Percentiles rank a stretch among this genome's conserved stretches.
Evolutionary conservation across 2,797 vertebrate genomes (phyloP).

Genomic region (Thalassophryne amazonica): DNA sequence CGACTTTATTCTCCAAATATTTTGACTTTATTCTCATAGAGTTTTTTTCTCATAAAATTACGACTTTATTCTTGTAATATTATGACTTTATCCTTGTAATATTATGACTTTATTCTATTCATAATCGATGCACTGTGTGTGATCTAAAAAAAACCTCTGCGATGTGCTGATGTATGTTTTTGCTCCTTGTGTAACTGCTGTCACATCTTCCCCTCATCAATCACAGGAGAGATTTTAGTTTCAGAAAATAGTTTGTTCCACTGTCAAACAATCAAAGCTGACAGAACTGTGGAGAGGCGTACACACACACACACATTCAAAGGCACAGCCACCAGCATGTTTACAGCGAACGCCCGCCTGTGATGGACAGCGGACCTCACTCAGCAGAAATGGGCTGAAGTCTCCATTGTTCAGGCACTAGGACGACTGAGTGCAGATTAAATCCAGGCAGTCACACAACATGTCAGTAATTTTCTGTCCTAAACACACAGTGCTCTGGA

Average conservation of each 20-base stretch:
- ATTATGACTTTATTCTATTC: no score
- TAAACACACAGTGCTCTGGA: conserved; percentile 47
- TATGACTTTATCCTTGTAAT: no score
- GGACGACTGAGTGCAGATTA: conserved; percentile 55
- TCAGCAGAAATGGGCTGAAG: conserved; percentile 42
- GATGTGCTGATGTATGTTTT: conserved; percentile 42
- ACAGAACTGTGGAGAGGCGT: conserved; percentile 28
- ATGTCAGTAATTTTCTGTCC: conserved; percentile 60
- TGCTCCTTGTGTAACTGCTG: conserved; percentile 39
- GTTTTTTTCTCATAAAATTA: no score
- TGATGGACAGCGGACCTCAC: conserved; percentile 50
- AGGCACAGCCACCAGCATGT: conserved; percentile 41
- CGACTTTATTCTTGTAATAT: no score
- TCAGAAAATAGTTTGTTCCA: conserved; percentile 45
- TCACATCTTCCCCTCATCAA: conserved; percentile 68
- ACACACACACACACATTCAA: conserved; percentile 40
- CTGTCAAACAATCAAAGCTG: conserved; percentile 65
- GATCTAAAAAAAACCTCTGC: no score
- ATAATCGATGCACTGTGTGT: no score
- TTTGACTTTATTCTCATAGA: no score
- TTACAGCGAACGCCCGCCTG: conserved; percentile 57
- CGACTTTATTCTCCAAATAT: no score
- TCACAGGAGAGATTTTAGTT: conserved; percentile 47
- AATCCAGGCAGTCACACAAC: conserved; percentile 62
- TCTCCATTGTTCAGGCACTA: conserved; percentile 52